phyloP scores from a whole-genome alignment of 2,797 vertebrate genomes.

The Huso huso region DNA sequence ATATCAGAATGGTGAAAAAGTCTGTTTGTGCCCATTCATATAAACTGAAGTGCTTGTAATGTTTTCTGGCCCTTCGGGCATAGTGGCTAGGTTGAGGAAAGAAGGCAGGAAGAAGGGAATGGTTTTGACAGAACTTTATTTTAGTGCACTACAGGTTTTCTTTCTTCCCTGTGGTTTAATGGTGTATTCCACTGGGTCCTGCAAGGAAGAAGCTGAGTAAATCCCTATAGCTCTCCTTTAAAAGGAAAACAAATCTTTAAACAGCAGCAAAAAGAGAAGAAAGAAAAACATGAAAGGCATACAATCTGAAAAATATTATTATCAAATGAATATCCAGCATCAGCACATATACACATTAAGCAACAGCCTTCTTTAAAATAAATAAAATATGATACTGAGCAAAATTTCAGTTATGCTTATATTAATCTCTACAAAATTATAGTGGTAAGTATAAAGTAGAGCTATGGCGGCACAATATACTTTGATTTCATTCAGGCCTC shows the following conservation, averaged over 20 bases:
- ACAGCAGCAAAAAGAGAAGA: slow-evolving; percentile 41
- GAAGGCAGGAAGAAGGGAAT: slow-evolving; percentile 88
- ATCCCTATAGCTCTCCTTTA: slow-evolving; percentile 77
- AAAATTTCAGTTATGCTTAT: no score
- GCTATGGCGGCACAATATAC: no score
- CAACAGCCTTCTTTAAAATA: no score
- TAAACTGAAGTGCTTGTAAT: slow-evolving; percentile 89
- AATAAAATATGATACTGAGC: no score
- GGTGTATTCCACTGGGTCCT: slow-evolving; percentile 73
- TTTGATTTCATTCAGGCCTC: no score
- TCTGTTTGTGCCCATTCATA: slow-evolving; percentile 97
- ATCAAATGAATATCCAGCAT: no score
- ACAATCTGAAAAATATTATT: no score
- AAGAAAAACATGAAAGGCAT: no score
- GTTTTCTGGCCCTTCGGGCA: slow-evolving; percentile 77
- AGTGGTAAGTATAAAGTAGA: no score
- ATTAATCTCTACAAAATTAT: no score
- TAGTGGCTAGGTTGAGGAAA: slow-evolving; percentile 72
- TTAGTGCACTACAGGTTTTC: slow-evolving; percentile 78
- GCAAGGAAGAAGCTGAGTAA: slow-evolving; percentile 82
- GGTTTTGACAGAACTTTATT: slow-evolving; percentile 96
- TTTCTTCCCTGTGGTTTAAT: slow-evolving; percentile 89
- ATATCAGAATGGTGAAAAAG: slow-evolving; percentile 89
- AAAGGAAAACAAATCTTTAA: slow-evolving; percentile 84
- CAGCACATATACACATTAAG: no score